Evolutionary conservation across 1,140 invertebrate species (phyloP).

Genomic region (roundworm (Caenorhabditis elegans)): WBcel235 BX284606.5:17397001-17397500

Average conservation of each 20-base stretch:
- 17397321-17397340: too few species aligned
- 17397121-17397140: neutral
- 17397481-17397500: too few species aligned
- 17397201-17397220: neutral
- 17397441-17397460: too few species aligned
- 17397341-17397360: too few species aligned
- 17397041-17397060: neutral
- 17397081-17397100: neutral
- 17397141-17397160: neutral
- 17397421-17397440: too few species aligned
- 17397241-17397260: neutral
- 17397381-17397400: too few species aligned
- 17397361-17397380: too few species aligned
- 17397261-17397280: neutral
- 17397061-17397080: too few species aligned
- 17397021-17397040: conserved; percentile 6
- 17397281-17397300: neutral
- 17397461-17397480: too few species aligned
- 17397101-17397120: too few species aligned
- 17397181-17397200: neutral
- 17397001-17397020: neutral
- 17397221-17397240: neutral
- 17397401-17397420: too few species aligned
- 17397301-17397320: too few species aligned
- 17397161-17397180: neutral